Evolutionary conservation across 2,113 vertebrate species (phyloP).

Genomic region (Phyllostomus discolor): DNA sequence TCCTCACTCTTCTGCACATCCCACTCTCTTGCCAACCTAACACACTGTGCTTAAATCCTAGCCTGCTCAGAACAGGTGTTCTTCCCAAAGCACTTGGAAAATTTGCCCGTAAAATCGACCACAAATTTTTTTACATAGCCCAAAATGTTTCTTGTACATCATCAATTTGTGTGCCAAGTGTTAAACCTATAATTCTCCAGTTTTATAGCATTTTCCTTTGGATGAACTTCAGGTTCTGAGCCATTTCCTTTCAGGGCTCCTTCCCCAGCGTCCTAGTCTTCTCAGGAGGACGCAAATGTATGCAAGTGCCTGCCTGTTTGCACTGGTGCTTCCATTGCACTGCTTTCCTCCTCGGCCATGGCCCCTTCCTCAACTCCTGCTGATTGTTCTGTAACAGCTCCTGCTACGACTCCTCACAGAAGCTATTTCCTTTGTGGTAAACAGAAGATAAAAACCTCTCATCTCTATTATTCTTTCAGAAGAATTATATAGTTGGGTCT

Average conservation of each 20-base stretch:
- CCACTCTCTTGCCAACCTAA: neutral
- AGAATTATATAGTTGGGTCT: neutral
- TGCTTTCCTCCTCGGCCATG: neutral
- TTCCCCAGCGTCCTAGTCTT: neutral
- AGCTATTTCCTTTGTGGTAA: neutral
- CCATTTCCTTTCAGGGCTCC: neutral
- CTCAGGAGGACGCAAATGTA: accelerated
- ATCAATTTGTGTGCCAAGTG: neutral
- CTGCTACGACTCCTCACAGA: neutral
- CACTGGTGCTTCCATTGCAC: accelerated
- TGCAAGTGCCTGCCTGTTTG: neutral
- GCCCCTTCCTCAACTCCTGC: neutral
- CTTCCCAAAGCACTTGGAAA: neutral
- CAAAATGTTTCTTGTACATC: neutral
- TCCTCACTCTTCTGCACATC: neutral
- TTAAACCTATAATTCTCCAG: neutral
- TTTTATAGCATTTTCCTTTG: neutral
- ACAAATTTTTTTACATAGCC: neutral
- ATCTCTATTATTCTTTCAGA: neutral
- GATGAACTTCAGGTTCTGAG: neutral
- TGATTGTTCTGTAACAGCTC: neutral
- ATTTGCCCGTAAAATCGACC: neutral
- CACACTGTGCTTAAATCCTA: neutral
- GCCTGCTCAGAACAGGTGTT: neutral
- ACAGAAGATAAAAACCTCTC: neutral